Evolutionary conservation across 2,113 vertebrate species (phyloP), one percentile per base, ranked within the genome.

Genomic region (Xiphophorus hellerii): DNA sequence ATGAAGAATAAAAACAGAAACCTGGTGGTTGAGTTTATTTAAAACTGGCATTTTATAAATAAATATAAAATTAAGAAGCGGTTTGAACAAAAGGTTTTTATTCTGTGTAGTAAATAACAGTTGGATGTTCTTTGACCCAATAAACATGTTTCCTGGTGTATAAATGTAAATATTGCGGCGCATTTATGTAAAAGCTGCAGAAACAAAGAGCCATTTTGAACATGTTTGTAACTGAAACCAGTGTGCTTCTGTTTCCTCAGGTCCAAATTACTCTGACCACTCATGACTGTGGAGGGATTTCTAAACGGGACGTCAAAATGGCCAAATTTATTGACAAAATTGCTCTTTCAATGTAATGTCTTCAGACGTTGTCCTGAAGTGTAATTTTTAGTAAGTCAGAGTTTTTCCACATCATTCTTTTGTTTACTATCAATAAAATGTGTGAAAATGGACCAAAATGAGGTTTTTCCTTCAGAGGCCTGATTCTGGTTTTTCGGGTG

Each of bases 211-310:
- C 6, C 6, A 5, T 54, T 54, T 25, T 54, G 4, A 20, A 58
- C 22, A 54, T 54, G 51, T 54, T 44, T 76, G 60, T 66, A 33
- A 48, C 67, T 67, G 39, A 22, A 27, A 63, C 35, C 8, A 11
- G 3, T 28, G 29, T 61, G 25, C 22, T 1, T 61, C 31, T 88
- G 22, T 82, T 66, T 66, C 65, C 76, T 69, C 92, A 99, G 98
- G 97, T 99, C 84, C 97, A 98, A 91, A 96, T 99, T 80, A 99
- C 98, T 10, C 87, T 99, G 82, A 97, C 95, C 1, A 98, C 97
- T 5, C 98, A 98, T 0, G 96, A 97, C 93, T 96, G 94, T 0
- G 96, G 96, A 27, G 96, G 95, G 5, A 90, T 99, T 76, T 97
- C 96, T 28, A 96, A 95, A 82, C 95, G 95, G 83, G 98, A 99